phyloP scores from a whole-genome alignment of 2,113 vertebrate genomes.

The Puntigrus tetrazona region DNA sequence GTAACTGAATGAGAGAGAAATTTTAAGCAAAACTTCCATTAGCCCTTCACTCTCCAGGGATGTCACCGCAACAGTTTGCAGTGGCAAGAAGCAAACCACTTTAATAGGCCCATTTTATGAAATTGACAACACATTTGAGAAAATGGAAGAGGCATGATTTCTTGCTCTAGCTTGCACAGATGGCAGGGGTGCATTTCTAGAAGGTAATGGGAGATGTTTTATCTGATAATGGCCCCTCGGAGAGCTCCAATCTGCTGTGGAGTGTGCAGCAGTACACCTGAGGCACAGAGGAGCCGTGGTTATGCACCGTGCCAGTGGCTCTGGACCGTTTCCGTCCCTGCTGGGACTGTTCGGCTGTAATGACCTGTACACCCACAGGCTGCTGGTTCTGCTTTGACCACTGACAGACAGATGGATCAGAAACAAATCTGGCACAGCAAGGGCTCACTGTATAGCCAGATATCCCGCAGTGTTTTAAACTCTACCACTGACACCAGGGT shows the following conservation, averaged over 20 bases:
- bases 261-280: conserved; percentile 23
- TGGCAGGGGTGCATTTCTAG: not conserved
- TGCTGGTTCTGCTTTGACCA: conserved; percentile 3
- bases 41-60: conserved; percentile 18
- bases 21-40: conserved; percentile 51
- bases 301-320: not conserved
- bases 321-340: not conserved
- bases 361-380: not conserved
- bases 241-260: conserved; percentile 12
- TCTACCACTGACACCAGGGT: not conserved
- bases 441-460: not conserved
- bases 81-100: not conserved
- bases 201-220: conserved; percentile 27
- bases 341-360: not conserved
- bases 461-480: not conserved
- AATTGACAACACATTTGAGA: conserved; percentile 21
- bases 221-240: conserved; percentile 23
- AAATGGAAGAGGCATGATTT: conserved; percentile 13
- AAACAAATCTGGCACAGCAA: conserved; percentile 4
- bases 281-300: conserved; percentile 8
- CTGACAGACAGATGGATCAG: conserved; percentile 21
- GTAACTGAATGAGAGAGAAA: conserved; percentile 28
- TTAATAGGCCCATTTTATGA: not conserved
- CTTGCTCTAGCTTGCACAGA: not conserved
- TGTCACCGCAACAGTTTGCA: conserved; percentile 1